These are phyloP conservation scores for Lasioglossum baleicum DNA, from an alignment of 1,140 invertebrate genomes.

Conservation along the genomic window DNA sequence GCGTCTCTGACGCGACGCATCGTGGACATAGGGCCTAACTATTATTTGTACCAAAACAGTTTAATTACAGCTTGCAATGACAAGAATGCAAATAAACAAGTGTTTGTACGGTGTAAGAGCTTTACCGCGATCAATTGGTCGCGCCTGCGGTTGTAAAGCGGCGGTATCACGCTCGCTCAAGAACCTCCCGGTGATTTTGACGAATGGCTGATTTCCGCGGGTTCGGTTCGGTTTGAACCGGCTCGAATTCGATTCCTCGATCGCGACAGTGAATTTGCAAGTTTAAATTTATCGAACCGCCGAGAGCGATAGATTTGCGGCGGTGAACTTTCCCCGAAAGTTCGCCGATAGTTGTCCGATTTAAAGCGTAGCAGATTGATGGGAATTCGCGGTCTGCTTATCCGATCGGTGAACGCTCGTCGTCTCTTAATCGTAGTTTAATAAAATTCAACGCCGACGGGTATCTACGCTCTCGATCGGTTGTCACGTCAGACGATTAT, in stretches of 20 bases:
- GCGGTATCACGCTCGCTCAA: not conserved
- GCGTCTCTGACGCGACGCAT: too few relatives aligned
- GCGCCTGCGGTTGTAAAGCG: not conserved
- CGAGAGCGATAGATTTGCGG: not conserved
- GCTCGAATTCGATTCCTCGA: slow-evolving; percentile 1
- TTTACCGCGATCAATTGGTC: not conserved
- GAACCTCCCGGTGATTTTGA: slow-evolving; percentile 1
- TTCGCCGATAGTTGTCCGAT: not conserved
- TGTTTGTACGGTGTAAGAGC: not conserved
- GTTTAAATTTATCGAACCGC: slow-evolving; percentile 15
- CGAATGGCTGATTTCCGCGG: slow-evolving; percentile 2
- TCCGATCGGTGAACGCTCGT: too few relatives aligned
- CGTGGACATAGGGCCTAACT: too few relatives aligned
- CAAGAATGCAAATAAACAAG: too few relatives aligned
- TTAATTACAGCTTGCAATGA: too few relatives aligned
- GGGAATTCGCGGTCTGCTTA: not conserved
- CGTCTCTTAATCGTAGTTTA: slow-evolving; percentile 7
- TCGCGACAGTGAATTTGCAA: slow-evolving; percentile 22
- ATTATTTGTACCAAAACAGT: too few relatives aligned
- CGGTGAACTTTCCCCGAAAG: not conserved
- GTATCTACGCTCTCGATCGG: not conserved
- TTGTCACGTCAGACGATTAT: not conserved
- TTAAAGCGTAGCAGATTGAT: not conserved
- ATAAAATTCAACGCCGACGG: not conserved
- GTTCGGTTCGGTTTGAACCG: not conserved